A percentile compares a stretch with the other conserved stretches of the same genome.
phyloP scores from a whole-genome alignment of 2,113 vertebrate genomes.

The Hydrolagus affinis region DNA sequence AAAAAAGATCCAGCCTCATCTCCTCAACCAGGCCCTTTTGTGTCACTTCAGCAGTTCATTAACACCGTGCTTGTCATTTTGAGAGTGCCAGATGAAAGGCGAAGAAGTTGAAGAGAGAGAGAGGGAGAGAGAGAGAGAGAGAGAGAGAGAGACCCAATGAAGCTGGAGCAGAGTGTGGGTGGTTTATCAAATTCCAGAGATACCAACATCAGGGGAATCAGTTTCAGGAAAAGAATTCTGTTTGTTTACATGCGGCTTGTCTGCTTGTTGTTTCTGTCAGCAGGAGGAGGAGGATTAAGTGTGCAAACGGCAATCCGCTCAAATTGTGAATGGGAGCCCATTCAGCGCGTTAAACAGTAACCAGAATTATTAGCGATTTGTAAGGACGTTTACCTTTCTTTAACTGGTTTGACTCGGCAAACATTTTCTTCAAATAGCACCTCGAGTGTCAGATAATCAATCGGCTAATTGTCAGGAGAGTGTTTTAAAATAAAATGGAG shows the following conservation, averaged over 20 bases:
- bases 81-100: slow-evolving; percentile 27
- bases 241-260: slow-evolving; percentile 17
- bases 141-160: background rate
- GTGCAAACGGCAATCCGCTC: background rate
- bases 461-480: background rate
- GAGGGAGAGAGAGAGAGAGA: too few relatives aligned
- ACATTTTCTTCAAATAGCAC: slow-evolving; percentile 2
- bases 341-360: background rate
- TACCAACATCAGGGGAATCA: slow-evolving; percentile 26
- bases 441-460: slow-evolving; percentile 9
- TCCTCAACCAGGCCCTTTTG: slow-evolving; percentile 11
- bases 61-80: slow-evolving; percentile 12
- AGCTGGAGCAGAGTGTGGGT: slow-evolving; percentile 26
- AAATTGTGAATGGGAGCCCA: slow-evolving; percentile 3
- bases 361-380: slow-evolving; percentile 11
- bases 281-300: background rate
- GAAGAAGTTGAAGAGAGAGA: background rate
- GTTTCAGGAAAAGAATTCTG: slow-evolving; percentile 20
- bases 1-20: background rate
- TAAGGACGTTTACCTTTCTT: background rate
- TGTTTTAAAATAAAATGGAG: slow-evolving; percentile 23
- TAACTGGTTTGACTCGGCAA: background rate
- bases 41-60: slow-evolving; percentile 16
- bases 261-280: slow-evolving; percentile 3
- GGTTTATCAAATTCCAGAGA: slow-evolving; percentile 27